phyloP scores from a whole-genome alignment of 1,140 invertebrate genomes.

The Zaprionus africanus region DNA sequence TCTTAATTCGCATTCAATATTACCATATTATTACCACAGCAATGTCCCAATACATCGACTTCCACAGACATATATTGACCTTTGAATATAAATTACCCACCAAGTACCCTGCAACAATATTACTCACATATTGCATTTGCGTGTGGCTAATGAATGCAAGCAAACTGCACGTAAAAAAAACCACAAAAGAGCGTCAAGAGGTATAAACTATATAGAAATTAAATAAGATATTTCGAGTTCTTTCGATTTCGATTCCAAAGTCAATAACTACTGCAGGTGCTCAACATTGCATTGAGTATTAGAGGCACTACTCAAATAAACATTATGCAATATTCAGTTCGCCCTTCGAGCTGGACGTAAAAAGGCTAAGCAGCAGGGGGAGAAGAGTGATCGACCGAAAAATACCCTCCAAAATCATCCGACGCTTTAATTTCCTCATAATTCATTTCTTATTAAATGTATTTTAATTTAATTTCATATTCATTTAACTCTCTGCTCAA shows the following conservation, averaged over 20 bases:
- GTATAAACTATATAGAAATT: slow-evolving; percentile 17
- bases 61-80: slow-evolving; percentile 50
- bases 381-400: not conserved
- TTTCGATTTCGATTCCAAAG: slow-evolving; percentile 51
- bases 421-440: too few relatives aligned
- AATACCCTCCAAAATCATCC: too few relatives aligned
- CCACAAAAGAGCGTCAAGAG: slow-evolving; percentile 44
- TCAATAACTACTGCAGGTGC: slow-evolving; percentile 63
- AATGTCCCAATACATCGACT: not conserved
- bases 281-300: slow-evolving; percentile 22
- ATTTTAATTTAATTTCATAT: too few relatives aligned
- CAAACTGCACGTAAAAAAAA: slow-evolving; percentile 18
- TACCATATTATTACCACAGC: slow-evolving; percentile 5
- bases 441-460: too few relatives aligned
- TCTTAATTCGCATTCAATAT: slow-evolving; percentile 7
- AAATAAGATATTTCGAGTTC: slow-evolving; percentile 34
- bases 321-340: slow-evolving; percentile 66
- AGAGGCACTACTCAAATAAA: slow-evolving; percentile 25
- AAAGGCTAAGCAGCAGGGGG: not conserved
- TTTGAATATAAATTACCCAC: slow-evolving; percentile 52
- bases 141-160: slow-evolving; percentile 70
- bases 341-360: slow-evolving; percentile 48
- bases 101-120: not conserved
- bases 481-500: not conserved
- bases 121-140: slow-evolving; percentile 53